Evolutionary conservation across 2,888 invertebrate genomes (phyloP), one percentile per base, ranked within the genome.

Genomic region (Acronicta alni): DNA sequence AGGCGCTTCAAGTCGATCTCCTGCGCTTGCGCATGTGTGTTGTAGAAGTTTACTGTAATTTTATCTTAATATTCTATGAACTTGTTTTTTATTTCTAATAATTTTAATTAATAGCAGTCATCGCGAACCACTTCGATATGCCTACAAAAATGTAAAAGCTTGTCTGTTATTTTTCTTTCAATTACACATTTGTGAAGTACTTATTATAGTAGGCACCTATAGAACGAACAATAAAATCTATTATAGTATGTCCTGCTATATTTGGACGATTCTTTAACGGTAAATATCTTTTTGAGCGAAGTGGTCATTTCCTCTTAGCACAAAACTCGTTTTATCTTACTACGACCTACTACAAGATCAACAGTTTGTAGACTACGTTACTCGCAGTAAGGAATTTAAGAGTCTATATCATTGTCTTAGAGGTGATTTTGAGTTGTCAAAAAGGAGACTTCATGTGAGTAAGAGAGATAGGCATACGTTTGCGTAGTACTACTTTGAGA

Each of bases 301-400:
- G 87, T 89, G 86, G 85, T 83, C 86, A 86, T 83, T 89, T 87
- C 87, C 87, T 87, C 84, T 87, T 87, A 88, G 76, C 82, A 83
- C 76, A 70, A 86, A 92, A 92, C 93, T 83, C 75, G 93, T 93
- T 92, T 86, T 66, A 73, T 79, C 82, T 92, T 93, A 93, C 93
- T 93, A 93, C 90, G 87, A 78, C 81, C 86, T 92, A 93, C 93
- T 93, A 93, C 85, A 81, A 81, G 82, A 83, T 82, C 81, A 84
- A 86, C 81, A 83, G 75, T 69, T 57, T 46, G 61, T 52, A 54
- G 17, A 56, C 59, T 43, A 72, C 45, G 18, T 49, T 23, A 23
- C 16, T 17, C 23, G 7, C 47, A 42, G 7, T 39, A 46, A 10
- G 15, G 37, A 15, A 71, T 18, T 61, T 41, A 58, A 47, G n/a